Evolutionary conservation across 2,797 vertebrate species (phyloP), one percentile per base, ranked within the genome.

Genomic region (Spinus pinus): DNA sequence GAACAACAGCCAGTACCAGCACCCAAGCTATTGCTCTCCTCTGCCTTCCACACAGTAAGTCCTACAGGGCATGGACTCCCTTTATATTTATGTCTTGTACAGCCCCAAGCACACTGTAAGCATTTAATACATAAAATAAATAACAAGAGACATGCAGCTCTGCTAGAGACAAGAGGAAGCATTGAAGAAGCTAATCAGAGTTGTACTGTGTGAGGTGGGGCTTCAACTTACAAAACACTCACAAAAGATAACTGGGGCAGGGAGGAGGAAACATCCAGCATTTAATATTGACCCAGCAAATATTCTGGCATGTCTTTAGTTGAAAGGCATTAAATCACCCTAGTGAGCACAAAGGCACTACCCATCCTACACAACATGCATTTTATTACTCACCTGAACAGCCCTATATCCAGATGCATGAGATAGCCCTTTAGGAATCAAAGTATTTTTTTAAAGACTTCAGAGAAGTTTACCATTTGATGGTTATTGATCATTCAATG

Each of bases 41-140:
- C 90, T 73, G 51, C 44, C 53, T 89, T 93, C 78, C 62, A 75
- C 3, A 1, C 50, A 47, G 30, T 54, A 85, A 87, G 64, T 82
- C 90, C 90, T 95, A 74, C 74, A 90, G 78, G 89, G 88, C 74
- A 93, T 27, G 37, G 71, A 85, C 90, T 94, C 77, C 64, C 49
- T 91, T 94, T 92, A 79, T 86, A 94, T 95, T 93, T 95, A 94
- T 85, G 86, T 91, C 93, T 96, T 94, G 64, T 92, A 92, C 80
- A 95, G 85, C 93, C 86, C 73, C 65, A 83, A 93, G 91, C 90
- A 86, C 70, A 94, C 78, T 77, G 70, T 93, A 91, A 94, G 93
- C 85, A 96, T 96, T 96, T 93, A 96, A 95, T 92, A 80, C 81
- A 93, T 94, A 93, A 96, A 95, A 94, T 93, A 96, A 95, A 95